Evolutionary conservation across 2,113 vertebrate genomes (phyloP).

Genomic region (Vulpes vulpes): DNA sequence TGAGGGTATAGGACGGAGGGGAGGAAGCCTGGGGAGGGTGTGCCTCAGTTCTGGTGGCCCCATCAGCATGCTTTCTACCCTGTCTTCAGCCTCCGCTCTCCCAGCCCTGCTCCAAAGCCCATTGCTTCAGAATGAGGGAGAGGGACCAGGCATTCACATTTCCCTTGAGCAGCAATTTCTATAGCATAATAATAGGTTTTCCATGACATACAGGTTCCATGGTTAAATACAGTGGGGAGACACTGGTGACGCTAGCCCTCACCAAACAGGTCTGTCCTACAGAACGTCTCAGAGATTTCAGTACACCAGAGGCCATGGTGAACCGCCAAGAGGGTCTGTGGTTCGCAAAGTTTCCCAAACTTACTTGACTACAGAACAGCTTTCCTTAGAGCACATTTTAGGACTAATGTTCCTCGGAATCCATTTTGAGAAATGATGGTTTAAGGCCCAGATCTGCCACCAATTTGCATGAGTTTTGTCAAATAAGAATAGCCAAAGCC

Average conservation of each 20-base stretch:
- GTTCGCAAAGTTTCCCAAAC: neutral
- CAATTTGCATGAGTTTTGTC: neutral
- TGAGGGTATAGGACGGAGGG: neutral
- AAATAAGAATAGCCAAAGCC: neutral
- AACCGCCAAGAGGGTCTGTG: neutral
- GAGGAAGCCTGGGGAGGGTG: neutral
- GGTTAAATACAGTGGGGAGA: neutral
- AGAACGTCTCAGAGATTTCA: neutral
- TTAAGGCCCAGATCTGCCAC: neutral
- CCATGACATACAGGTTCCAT: neutral
- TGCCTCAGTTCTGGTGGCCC: neutral
- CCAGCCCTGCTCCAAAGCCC: neutral
- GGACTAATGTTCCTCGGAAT: neutral
- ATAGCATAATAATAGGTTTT: neutral
- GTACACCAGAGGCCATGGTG: neutral
- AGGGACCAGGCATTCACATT: rapidly evolving
- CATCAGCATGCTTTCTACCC: no score
- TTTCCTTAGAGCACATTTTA: neutral
- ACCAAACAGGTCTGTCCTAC: slow-evolving; percentile 7
- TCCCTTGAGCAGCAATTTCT: neutral
- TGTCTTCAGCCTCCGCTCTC: neutral
- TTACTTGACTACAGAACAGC: neutral
- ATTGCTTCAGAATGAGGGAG: neutral
- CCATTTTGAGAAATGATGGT: neutral
- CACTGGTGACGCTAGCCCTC: neutral